Evolutionary conservation across 2,888 invertebrate species (phyloP).

Genomic region (Camptogramma bilineatum): DNA sequence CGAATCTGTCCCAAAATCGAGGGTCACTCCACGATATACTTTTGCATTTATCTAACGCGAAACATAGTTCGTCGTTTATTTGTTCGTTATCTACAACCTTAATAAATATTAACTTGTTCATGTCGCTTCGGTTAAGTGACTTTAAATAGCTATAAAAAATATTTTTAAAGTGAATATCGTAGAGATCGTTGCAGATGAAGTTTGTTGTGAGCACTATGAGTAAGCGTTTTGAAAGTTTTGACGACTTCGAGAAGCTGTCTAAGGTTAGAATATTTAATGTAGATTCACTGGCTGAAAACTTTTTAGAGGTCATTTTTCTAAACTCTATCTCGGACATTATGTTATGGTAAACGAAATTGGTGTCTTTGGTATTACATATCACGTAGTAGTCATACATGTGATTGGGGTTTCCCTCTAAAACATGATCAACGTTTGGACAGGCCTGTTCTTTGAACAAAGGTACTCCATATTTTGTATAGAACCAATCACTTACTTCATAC

Average conservation of each 20-base stretch:
- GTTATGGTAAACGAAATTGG: constrained; percentile 88
- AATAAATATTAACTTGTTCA: constrained; percentile 79
- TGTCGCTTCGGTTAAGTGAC: constrained; percentile 76
- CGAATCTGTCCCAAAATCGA: constrained; percentile 94
- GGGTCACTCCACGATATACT: constrained; percentile 91
- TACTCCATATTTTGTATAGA: constrained; percentile 91
- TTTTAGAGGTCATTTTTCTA: constrained; percentile 89
- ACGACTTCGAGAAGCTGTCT: constrained; percentile 79
- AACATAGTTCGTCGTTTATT: constrained; percentile 78
- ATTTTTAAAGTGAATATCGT: constrained; percentile 80
- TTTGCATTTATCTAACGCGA: constrained; percentile 84
- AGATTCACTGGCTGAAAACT: constrained; percentile 88
- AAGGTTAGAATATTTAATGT: constrained; percentile 86
- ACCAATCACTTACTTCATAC: constrained; percentile 91
- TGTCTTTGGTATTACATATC: constrained; percentile 94
- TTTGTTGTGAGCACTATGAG: constrained; percentile 87
- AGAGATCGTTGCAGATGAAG: constrained; percentile 78
- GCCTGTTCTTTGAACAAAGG: constrained; percentile 91
- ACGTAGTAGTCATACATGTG: constrained; percentile 95
- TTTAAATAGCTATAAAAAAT: constrained; percentile 81
- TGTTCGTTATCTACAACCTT: constrained; percentile 79
- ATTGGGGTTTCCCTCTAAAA: constrained; percentile 88
- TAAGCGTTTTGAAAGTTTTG: constrained; percentile 81
- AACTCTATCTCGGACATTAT: constrained; percentile 90
- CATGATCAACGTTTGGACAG: constrained; percentile 83